phyloP scores from a whole-genome alignment of 2,888 invertebrate species.

The Antheraea assamensis region DNA sequence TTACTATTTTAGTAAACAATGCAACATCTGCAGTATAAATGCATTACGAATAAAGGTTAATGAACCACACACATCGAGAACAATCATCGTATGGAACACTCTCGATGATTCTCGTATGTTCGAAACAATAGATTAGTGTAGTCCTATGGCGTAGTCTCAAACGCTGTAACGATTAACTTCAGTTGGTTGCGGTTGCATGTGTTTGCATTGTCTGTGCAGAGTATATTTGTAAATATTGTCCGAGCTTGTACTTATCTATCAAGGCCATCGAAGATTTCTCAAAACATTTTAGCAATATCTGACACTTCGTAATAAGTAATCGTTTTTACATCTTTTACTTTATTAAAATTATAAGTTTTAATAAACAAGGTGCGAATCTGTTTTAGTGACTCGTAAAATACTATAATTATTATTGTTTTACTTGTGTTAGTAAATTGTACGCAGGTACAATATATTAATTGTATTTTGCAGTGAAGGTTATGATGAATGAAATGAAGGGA shows the following conservation, averaged over 20 bases:
- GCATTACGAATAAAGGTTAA: neutral
- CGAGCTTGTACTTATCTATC: no score
- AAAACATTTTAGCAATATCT: neutral
- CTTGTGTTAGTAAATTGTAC: no score
- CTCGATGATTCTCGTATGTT: slow-evolving; percentile 14
- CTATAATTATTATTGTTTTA: no score
- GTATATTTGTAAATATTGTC: no score
- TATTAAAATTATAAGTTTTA: no score
- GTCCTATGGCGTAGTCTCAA: neutral
- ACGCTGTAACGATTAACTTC: neutral
- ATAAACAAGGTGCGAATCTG: no score
- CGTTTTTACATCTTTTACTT: no score
- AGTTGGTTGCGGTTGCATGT: neutral
- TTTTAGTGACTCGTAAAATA: no score
- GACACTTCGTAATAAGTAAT: neutral
- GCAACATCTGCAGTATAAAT: neutral
- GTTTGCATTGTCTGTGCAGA: neutral
- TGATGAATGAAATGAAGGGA: no score
- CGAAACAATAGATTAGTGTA: neutral
- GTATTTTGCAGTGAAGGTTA: no score
- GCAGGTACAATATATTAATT: no score
- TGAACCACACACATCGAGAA: slow-evolving; percentile 16
- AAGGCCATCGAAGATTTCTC: neutral
- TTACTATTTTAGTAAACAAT: slow-evolving; percentile 16
- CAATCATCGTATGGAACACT: neutral